Evolutionary conservation across 2,113 vertebrate genomes (phyloP), one percentile per base, ranked within the genome.

Genomic region (Oostethus manadensis): DNA sequence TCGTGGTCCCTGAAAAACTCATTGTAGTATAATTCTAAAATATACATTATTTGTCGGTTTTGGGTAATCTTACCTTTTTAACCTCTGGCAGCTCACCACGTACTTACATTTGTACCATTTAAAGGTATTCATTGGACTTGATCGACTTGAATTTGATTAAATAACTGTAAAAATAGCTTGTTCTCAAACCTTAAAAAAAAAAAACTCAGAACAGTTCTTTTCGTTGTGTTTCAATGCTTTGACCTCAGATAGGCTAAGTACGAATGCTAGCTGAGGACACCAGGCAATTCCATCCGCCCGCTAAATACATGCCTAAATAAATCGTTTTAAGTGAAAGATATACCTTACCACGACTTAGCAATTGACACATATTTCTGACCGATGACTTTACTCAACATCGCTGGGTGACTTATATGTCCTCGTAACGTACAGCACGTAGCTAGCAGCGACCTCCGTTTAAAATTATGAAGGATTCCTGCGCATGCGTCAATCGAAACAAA

Each of bases 291-390:
- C n/a, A n/a, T n/a, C n/a, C 42, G 15, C 18, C 23, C 17, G 8
- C 14, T 5, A 4, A 45, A 61, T 15, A 9, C 0, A 33, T 21
- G 42, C 6, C 22, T 51, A 4, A n/a, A 21, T 15, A 15, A 14
- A 8, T 10, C 0, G 1, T 4, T 1, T 33, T 45, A 9, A 3
- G 4, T 3, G 43, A 43, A 8, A 21, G 4, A 35, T 8, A 47
- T 50, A 21, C 11, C 82, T 93, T 87, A 97, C 94, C 94, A 96
- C 62, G 68, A 75, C 63, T 74, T 93, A 1, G 84, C 74, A 10
- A 94, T 84, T 8, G 93, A 62, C 0, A 45, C 56, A 22, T 93
- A 92, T 13, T 93, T 93, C 42, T 84, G 82, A 2, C 92, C 90
- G 44, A 94, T 3, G 0, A 92, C 0, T 58, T 79, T 87, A 15